Conservation (phyloP, 2,888 invertebrate genomes). For the Lymantria dispar region DNA sequence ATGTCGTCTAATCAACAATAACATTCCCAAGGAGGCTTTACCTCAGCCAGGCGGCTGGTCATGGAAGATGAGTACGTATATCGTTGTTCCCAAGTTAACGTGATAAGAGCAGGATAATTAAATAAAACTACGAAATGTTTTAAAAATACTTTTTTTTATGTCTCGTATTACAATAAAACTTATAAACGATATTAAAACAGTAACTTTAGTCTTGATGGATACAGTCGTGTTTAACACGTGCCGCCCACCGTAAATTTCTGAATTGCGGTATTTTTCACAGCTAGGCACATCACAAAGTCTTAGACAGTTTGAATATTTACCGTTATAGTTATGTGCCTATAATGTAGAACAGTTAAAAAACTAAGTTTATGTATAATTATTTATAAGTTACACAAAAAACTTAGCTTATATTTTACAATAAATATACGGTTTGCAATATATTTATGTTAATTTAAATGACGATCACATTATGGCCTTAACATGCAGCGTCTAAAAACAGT, state of each 20-base stretch:
- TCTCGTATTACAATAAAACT: conserved; percentile 45
- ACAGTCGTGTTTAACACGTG: conserved; percentile 30
- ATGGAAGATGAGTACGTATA: too few species aligned
- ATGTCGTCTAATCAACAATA: too few species aligned
- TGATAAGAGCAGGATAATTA: too few species aligned
- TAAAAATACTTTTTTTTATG: conserved; percentile 52
- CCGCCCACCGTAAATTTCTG: conserved; percentile 24
- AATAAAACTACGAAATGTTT: conserved; percentile 31
- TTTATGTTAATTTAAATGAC: conserved; percentile 43
- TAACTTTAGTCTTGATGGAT: conserved; percentile 25
- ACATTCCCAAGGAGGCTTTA: too few species aligned
- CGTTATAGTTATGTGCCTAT: background rate
- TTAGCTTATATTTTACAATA: background rate
- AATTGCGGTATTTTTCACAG: conserved; percentile 26
- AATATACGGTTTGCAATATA: background rate
- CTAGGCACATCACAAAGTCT: conserved; percentile 39
- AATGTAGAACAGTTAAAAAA: conserved; percentile 15
- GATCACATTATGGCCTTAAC: conserved; percentile 67
- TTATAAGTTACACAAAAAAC: conserved; percentile 14
- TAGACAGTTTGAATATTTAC: conserved; percentile 23
- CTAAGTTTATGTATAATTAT: conserved; percentile 19
- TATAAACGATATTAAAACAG: conserved; percentile 43
- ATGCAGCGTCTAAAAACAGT: conserved; percentile 51
- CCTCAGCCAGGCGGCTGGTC: too few species aligned
- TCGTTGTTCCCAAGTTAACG: too few species aligned